These are phyloP conservation scores for Oscarella lobularis DNA, from an alignment of 37 sponge, comb jelly and placozoan species.

Conservation along the genomic window DNA sequence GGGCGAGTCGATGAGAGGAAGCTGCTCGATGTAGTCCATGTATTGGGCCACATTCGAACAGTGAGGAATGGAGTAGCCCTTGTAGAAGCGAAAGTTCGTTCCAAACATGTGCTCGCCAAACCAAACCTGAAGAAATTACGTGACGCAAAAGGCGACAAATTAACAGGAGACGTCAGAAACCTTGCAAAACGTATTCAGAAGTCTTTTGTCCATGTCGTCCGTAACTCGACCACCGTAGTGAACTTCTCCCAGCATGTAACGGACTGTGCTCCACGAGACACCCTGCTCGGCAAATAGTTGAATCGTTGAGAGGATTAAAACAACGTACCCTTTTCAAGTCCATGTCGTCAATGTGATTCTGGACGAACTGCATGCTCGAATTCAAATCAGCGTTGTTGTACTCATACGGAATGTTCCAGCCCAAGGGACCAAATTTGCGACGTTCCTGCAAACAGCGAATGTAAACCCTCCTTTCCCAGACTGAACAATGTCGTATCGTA, in stretches of 20 bases:
- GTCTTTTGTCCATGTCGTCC: slow-evolving; percentile 94
- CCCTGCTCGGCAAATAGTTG: slow-evolving; percentile 37
- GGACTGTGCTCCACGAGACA: slow-evolving; percentile 93
- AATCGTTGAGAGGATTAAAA: background rate
- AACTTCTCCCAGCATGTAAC: slow-evolving; percentile 99
- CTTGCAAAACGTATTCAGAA: slow-evolving; percentile 89
- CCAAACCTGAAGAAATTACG: slow-evolving; percentile 45
- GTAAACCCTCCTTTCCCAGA: slow-evolving; percentile 43
- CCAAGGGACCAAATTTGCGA: slow-evolving; percentile 95
- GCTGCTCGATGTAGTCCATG: slow-evolving; percentile 80
- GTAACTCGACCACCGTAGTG: slow-evolving; percentile 99
- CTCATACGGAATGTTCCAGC: slow-evolving; percentile 99
- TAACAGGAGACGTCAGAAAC: slow-evolving; percentile 13
- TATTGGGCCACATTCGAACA: slow-evolving; percentile 66
- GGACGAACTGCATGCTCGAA: slow-evolving; percentile 93
- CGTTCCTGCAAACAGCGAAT: slow-evolving; percentile 66
- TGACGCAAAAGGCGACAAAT: background rate
- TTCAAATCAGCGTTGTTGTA: slow-evolving; percentile 96
- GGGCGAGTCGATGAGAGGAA: slow-evolving; percentile 92
- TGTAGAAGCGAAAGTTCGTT: slow-evolving; percentile 70
- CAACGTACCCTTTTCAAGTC: slow-evolving; percentile 75
- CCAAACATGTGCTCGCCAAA: slow-evolving; percentile 91
- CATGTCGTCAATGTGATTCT: slow-evolving; percentile 97
- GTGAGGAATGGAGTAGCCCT: slow-evolving; percentile 82
- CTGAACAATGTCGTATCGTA: slow-evolving; percentile 2